phyloP scores from a whole-genome alignment of 2,797 vertebrate genomes.

The Lutra lutra region DNA sequence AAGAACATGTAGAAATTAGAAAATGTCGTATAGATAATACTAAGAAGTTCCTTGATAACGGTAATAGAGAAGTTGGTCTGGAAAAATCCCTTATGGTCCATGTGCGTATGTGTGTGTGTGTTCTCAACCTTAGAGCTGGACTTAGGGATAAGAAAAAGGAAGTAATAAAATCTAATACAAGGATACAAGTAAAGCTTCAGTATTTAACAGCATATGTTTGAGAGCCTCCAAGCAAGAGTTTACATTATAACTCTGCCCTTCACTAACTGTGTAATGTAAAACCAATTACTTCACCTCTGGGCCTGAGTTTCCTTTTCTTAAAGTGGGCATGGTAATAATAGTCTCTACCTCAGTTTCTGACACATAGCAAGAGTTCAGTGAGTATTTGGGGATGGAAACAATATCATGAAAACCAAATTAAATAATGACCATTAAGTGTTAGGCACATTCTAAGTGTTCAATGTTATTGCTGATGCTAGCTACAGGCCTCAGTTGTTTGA shows the following conservation, averaged over 20 bases:
- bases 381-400: neutral
- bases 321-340: neutral
- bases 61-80: neutral
- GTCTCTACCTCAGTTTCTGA: neutral
- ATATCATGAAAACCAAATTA: neutral
- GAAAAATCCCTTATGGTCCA: neutral
- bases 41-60: neutral
- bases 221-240: neutral
- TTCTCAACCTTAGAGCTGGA: neutral
- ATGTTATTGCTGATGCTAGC: neutral
- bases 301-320: neutral
- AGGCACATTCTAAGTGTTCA: neutral
- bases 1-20: neutral
- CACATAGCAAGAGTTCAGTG: neutral
- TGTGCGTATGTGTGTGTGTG: fast-evolving
- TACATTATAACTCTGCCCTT: neutral
- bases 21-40: neutral
- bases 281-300: neutral
- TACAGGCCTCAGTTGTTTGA: neutral
- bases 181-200: neutral
- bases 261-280: neutral
- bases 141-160: neutral
- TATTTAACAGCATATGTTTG: neutral
- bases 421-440: neutral
- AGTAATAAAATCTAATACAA: neutral